A percentile compares a stretch with the other conserved stretches of the same genome.
Evolutionary conservation across 2,797 vertebrate species (phyloP).

Genomic region (Anolis apletophallus): DNA sequence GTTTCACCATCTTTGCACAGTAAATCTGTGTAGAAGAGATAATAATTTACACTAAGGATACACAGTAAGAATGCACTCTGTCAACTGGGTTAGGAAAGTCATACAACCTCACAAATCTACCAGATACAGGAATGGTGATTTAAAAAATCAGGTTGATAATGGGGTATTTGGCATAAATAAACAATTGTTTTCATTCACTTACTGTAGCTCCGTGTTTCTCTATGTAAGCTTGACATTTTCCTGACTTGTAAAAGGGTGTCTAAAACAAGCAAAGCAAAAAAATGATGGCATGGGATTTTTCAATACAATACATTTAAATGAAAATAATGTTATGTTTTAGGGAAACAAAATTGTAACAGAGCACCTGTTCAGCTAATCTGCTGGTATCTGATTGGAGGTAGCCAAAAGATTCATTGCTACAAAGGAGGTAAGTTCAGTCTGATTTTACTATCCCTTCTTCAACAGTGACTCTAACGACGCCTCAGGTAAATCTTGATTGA

Average conservation of each 20-base stretch:
- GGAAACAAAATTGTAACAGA: background rate
- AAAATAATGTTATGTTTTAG: constrained; percentile 20
- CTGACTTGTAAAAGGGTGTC: constrained; percentile 84
- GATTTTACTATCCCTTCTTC: too few relatives aligned
- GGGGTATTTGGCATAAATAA: background rate
- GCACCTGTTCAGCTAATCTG: background rate
- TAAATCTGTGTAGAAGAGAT: background rate
- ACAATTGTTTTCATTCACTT: constrained; percentile 62
- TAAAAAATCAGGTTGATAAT: background rate
- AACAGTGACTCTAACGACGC: too few relatives aligned
- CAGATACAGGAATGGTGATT: background rate
- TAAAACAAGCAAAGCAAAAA: constrained; percentile 69
- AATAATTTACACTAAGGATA: background rate
- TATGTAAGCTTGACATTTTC: constrained; percentile 81
- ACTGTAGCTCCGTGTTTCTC: constrained; percentile 83
- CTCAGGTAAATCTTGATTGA: too few relatives aligned
- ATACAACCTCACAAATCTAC: background rate
- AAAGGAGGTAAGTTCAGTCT: too few relatives aligned
- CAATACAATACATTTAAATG: constrained; percentile 1
- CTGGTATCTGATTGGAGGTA: too few relatives aligned
- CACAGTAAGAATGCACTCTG: background rate
- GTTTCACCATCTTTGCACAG: background rate
- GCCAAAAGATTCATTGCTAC: too few relatives aligned
- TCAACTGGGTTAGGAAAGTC: background rate
- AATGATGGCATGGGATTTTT: background rate